Conservation (phyloP, 2,888 invertebrate genomes). For the Conchocele bisecta region DNA sequence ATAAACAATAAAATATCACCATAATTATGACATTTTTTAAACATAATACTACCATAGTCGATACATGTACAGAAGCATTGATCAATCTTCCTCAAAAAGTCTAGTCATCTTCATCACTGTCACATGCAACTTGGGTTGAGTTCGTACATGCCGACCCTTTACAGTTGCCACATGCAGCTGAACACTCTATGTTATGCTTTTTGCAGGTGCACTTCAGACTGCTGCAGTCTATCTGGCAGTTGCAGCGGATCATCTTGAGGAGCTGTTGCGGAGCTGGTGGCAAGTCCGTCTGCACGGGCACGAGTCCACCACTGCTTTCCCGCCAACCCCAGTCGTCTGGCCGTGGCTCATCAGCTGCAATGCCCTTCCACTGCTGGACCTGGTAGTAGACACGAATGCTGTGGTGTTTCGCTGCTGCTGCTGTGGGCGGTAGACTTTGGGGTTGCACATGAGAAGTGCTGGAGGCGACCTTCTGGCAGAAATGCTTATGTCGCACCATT, state of each 20-base stretch:
- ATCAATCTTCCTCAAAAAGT: too few relatives aligned
- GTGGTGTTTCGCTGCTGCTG: slow-evolving; percentile 56
- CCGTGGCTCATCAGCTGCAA: slow-evolving; percentile 12
- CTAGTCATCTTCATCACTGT: too few relatives aligned
- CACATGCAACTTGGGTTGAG: too few relatives aligned
- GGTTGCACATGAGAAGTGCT: slow-evolving; percentile 30
- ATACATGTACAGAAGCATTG: too few relatives aligned
- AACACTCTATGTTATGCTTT: too few relatives aligned
- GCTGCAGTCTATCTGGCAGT: slow-evolving; percentile 55
- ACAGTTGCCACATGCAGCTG: too few relatives aligned
- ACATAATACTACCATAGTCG: too few relatives aligned
- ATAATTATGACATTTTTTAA: too few relatives aligned
- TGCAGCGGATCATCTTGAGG: slow-evolving; percentile 53
- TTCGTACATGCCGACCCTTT: too few relatives aligned
- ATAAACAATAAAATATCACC: too few relatives aligned
- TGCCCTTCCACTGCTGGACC: slow-evolving; percentile 50
- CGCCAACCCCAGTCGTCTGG: slow-evolving; percentile 57
- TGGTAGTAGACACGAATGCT: slow-evolving; percentile 48
- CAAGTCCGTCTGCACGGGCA: slow-evolving; percentile 28
- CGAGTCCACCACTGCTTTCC: slow-evolving; percentile 11
- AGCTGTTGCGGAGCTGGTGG: slow-evolving; percentile 59
- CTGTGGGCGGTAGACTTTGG: slow-evolving; percentile 46
- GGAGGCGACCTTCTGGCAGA: slow-evolving; percentile 21
- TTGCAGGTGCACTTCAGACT: too few relatives aligned
- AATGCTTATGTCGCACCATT: slow-evolving; percentile 11